These are phyloP conservation scores for Lypha dubia DNA, from an alignment of 2,888 invertebrate genomes.

Conservation along the genomic window DNA sequence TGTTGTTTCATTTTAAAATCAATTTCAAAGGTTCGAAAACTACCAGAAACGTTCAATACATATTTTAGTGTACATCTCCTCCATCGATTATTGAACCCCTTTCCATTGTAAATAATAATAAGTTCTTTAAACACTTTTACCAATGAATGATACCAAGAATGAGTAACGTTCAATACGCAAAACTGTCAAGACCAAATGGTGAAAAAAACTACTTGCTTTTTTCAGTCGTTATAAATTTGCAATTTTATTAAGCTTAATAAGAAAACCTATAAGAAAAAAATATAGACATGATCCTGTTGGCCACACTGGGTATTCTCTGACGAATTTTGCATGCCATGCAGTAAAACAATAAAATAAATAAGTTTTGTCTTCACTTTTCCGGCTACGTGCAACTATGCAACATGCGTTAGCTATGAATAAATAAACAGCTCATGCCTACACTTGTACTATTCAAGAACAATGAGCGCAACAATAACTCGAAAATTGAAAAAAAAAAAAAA, in stretches of 20 bases:
- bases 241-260: slow-evolving; percentile 1
- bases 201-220: not conserved
- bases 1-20: no score
- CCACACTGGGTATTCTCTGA: slow-evolving; percentile 1
- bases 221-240: not conserved
- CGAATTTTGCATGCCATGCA: slow-evolving; percentile 15
- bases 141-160: no score
- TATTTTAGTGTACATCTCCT: no score
- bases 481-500: not conserved
- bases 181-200: no score
- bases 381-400: slow-evolving; percentile 12
- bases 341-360: slow-evolving; percentile 18
- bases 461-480: not conserved
- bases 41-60: no score
- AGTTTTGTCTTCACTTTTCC: slow-evolving; percentile 9
- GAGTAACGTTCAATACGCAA: no score
- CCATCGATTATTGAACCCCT: no score
- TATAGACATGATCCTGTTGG: slow-evolving; percentile 11
- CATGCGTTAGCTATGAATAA: slow-evolving; percentile 11
- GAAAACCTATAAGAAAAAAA: not conserved
- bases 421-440: not conserved
- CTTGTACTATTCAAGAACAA: not conserved
- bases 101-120: no score
- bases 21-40: no score
- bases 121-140: no score